Conservation (phyloP, 2,113 vertebrate species). For the Candoia aspera region DNA sequence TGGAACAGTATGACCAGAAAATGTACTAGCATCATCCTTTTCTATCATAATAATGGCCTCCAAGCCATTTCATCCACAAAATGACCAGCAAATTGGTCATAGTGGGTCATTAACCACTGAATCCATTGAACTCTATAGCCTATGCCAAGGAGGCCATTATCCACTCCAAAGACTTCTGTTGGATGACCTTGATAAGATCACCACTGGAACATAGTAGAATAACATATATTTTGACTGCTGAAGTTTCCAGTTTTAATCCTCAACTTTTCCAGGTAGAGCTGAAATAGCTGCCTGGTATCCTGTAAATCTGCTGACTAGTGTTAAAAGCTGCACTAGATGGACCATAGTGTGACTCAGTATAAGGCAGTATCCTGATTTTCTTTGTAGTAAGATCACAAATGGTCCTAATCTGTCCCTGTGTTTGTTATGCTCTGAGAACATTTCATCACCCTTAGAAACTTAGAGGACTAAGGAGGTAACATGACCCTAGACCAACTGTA, state of each 20-base stretch:
- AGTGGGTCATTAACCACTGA: not conserved
- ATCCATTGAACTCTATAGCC: not conserved
- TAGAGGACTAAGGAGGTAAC: not conserved
- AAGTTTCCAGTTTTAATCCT: not conserved
- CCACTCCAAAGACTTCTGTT: not conserved
- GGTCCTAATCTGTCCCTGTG: not conserved
- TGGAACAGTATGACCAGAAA: not conserved
- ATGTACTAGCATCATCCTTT: not conserved
- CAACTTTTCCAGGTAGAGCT: not conserved
- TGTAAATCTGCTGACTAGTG: not conserved
- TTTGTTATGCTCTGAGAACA: not conserved
- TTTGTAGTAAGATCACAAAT: not conserved
- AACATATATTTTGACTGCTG: not conserved
- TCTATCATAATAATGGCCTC: not conserved
- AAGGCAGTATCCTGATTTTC: not conserved
- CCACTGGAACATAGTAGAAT: not conserved
- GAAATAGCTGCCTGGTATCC: not conserved
- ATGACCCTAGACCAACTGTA: not conserved
- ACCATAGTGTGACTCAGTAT: not conserved
- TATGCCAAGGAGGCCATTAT: not conserved
- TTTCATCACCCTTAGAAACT: not conserved
- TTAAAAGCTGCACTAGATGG: not conserved
- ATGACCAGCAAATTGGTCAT: not conserved
- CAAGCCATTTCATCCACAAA: not conserved
- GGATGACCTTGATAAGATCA: not conserved